Evolutionary conservation across 2,888 invertebrate species (phyloP), one percentile per base, ranked within the genome.

Genomic region (Lasioglossum leucozonium): DNA sequence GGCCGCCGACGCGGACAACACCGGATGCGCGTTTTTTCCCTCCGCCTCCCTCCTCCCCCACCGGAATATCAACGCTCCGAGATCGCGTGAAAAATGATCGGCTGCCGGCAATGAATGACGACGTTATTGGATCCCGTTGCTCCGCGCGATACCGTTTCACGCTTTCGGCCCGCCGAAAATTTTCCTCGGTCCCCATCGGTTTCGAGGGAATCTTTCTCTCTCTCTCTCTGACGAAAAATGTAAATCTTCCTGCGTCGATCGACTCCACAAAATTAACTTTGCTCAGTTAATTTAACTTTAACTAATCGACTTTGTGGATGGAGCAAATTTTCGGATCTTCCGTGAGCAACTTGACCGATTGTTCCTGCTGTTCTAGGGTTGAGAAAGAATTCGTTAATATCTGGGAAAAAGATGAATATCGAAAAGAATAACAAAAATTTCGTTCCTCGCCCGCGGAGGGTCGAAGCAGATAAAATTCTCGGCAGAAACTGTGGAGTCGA

Each of bases 81-180:
- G 67, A 69, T 69, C 69, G 69, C n/a, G 69, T 69, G 69, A 69
- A 69, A 69, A 69, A 69, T 67, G 67, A 67, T 67, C 37, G 34
- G 67, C 67, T 4, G 67, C 37, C 67, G 67, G 37, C 67, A 67
- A 37, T 67, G 67, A 67, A 67, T 37, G 67, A 67, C 65, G 65
- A 30, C 67, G 37, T 67, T 67, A 67, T 67, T 67, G 67, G 37
- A 67, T 11, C 34, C 37, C n/a, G 37, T 34, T 34, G 67, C 67
- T 10, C 13, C 22, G 4, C 67, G 30, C 30, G 62, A 62, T 62
- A 30, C 0, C 62, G 62, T 62, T 62, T 18, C 18, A 18, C 30
- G 62, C 30, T 62, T 30, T 62, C 62, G 62, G 18, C 0, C 30
- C 18, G 18, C 30, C 8, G 62, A 62, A 62, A 62, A 30, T 30